A percentile compares a stretch with the other conserved stretches of the same genome.
phyloP scores from a whole-genome alignment of 2,113 vertebrate species.

The Eulemur macaco region DNA sequence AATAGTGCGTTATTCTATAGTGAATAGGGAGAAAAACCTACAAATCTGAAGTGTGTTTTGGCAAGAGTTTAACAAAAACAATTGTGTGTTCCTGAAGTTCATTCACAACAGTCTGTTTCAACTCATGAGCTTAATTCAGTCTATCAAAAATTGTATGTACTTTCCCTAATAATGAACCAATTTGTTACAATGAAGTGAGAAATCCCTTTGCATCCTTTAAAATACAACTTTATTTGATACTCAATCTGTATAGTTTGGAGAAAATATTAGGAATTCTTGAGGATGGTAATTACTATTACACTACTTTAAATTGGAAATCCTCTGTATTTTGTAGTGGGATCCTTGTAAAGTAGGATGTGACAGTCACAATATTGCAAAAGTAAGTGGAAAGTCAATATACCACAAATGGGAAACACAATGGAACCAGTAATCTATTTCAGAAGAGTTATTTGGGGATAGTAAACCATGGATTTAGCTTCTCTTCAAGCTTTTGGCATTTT shows the following conservation, averaged over 20 bases:
- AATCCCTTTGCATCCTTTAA: constrained; percentile 42
- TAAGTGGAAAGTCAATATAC: background rate
- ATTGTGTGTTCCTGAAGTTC: background rate
- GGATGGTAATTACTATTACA: background rate
- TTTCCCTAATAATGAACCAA: constrained; percentile 31
- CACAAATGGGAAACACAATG: background rate
- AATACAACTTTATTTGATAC: constrained; percentile 16
- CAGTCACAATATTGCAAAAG: background rate
- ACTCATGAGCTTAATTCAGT: background rate
- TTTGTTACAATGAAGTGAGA: constrained; percentile 42
- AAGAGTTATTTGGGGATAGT: background rate
- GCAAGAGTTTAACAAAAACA: constrained; percentile 36
- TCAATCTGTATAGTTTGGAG: background rate
- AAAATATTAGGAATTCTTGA: constrained; percentile 49
- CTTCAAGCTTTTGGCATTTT: constrained; percentile 40
- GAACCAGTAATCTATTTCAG: constrained; percentile 28
- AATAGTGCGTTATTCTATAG: constrained; percentile 16
- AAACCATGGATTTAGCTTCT: constrained; percentile 3
- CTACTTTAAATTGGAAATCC: background rate
- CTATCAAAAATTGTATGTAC: constrained; percentile 26
- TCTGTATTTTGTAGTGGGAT: constrained; percentile 30
- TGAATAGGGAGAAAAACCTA: background rate
- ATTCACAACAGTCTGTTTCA: constrained; percentile 25
- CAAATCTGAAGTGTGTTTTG: constrained; percentile 15
- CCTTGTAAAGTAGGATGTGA: constrained; percentile 28